Evolutionary conservation across 2,797 vertebrate species (phyloP), one percentile per base, ranked within the genome.

Genomic region (Ctenopoma kingsleyae): DNA sequence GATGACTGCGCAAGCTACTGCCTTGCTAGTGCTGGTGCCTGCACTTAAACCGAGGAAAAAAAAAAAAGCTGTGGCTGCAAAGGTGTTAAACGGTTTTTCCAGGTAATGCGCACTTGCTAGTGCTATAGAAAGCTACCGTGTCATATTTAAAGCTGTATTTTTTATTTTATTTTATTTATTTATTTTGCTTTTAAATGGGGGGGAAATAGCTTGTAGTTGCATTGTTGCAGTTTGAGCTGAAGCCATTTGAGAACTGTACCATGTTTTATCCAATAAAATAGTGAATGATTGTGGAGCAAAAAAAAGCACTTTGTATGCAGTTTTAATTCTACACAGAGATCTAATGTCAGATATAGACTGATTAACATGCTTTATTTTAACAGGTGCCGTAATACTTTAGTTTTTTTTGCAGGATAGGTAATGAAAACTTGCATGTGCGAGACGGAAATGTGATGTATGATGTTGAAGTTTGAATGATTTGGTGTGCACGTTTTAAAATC

Each of bases 1-100:
- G 98, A 96, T 99, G 98, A 99, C 98, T 99, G 98, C 98, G 98
- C 98, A 99, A 99, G 96, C 98, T 99, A 99, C 98, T 99, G 98
- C 98, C 98, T 99, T 99, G 97, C 97, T 93, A 96, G 97, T 96
- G 96, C 97, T 96, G 97, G 97, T 95, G 91, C 93, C 82, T 88
- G 69, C 88, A 86, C 97, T 93, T 86, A 94, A 66, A 81, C 81
- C 91, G 92, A 90, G 92, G 46, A 8, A n/a, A 19, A 22, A 52
- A 6, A 20, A 3, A 43, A 47, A 41, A 62, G n/a, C 38, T 41
- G 23, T 0, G 27, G 57, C 62, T 22, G 3, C 53, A 3, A 0
- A 65, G 66, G 68, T 46, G 17, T 78, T 75, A 17, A 1, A 19
- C 76, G 71, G 54, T 50, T 60, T 51, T 15, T 48, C 17, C 74